Evolutionary conservation across 2,797 vertebrate species (phyloP).

Genomic region (Sandelia bainsii): DNA sequence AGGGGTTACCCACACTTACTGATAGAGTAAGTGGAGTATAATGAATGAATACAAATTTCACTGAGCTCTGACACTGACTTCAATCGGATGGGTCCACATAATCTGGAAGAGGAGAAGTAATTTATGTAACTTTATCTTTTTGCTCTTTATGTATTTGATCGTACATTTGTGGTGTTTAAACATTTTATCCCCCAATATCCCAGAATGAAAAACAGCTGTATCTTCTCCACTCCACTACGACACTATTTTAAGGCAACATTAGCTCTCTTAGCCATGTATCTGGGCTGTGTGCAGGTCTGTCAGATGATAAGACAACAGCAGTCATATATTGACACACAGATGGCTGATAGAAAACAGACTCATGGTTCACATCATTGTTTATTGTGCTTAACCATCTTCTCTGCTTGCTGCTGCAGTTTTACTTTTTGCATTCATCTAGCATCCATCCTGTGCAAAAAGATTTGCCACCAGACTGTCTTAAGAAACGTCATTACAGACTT

Average conservation of each 20-base stretch:
- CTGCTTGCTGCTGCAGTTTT: conserved; percentile 72
- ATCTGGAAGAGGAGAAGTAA: conserved; percentile 6
- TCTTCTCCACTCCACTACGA: conserved; percentile 32
- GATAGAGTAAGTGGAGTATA: conserved; percentile 22
- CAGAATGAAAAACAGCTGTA: conserved; percentile 16
- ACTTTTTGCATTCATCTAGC: conserved; percentile 37
- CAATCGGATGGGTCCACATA: conserved; percentile 19
- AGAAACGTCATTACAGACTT: too few species aligned
- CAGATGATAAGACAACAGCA: conserved; percentile 80
- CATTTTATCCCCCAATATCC: neutral
- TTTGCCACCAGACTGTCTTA: neutral
- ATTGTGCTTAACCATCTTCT: conserved; percentile 68
- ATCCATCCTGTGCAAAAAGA: conserved; percentile 27
- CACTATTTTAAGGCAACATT: conserved; percentile 31
- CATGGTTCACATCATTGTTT: conserved; percentile 67
- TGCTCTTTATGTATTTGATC: conserved; percentile 11
- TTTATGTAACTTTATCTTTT: neutral
- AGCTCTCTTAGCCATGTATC: conserved; percentile 50
- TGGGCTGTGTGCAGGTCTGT: conserved; percentile 61
- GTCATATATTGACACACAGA: conserved; percentile 75
- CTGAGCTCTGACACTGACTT: conserved; percentile 12
- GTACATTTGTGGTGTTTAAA: neutral
- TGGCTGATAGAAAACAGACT: conserved; percentile 72
- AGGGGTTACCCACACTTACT: conserved; percentile 40
- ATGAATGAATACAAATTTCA: conserved; percentile 25